These are phyloP conservation scores for Apamea crenata DNA, from an alignment of 2,888 invertebrate species.

Conservation along the genomic window DNA sequence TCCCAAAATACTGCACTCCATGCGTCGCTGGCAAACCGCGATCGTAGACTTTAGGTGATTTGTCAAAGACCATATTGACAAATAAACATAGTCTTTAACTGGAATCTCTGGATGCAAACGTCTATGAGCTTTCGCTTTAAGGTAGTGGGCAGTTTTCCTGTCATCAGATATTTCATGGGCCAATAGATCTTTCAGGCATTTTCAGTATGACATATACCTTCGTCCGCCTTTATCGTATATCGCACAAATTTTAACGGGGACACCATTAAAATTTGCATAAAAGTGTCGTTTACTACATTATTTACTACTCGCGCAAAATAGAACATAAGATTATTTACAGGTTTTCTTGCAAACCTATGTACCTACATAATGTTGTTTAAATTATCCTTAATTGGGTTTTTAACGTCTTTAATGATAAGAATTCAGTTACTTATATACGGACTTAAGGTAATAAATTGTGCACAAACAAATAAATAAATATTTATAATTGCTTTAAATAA, in stretches of 20 bases:
- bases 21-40: not conserved
- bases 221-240: not conserved
- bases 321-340: not conserved
- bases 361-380: not conserved
- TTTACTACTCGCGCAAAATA: not conserved
- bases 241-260: not conserved
- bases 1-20: not conserved
- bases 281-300: not conserved
- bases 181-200: not conserved
- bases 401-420: not conserved
- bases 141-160: not conserved
- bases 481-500: not conserved
- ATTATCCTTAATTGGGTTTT: not conserved
- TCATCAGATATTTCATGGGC: not conserved
- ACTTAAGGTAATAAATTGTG: not conserved
- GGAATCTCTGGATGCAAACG: not conserved
- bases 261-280: not conserved
- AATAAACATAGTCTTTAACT: not conserved
- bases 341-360: not conserved
- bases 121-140: not conserved
- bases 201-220: not conserved
- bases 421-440: not conserved
- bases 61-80: not conserved
- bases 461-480: not conserved
- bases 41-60: no score